phyloP scores from a whole-genome alignment of 1,140 invertebrate genomes.

The Drosophila azteca region DNA sequence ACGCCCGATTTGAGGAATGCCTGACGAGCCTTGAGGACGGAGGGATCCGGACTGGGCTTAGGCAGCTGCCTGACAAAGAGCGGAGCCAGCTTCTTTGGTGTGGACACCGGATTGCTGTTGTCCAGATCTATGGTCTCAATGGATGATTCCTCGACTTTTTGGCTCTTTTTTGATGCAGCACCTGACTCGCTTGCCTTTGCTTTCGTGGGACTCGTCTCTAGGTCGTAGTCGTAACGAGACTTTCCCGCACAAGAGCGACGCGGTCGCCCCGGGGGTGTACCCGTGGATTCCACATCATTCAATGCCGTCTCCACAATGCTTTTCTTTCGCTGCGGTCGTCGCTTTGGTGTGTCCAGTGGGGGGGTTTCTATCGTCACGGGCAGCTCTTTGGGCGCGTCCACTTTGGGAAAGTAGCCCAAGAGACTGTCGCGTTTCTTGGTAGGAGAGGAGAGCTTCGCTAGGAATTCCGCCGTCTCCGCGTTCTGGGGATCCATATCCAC shows the following conservation, averaged over 20 bases:
- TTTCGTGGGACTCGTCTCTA: constrained; percentile 69
- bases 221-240: constrained; percentile 75
- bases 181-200: no score
- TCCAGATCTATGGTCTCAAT: constrained; percentile 69
- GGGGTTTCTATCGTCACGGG: constrained; percentile 17
- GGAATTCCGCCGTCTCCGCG: constrained; percentile 62
- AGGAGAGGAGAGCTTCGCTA: constrained; percentile 84
- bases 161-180: neutral
- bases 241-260: constrained; percentile 71
- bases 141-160: constrained; percentile 17
- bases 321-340: constrained; percentile 34
- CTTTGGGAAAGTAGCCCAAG: constrained; percentile 85
- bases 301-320: constrained; percentile 15
- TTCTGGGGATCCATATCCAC: constrained; percentile 21
- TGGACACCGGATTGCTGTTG: constrained; percentile 48
- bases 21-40: constrained; percentile 85
- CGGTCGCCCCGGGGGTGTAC: constrained; percentile 56
- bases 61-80: constrained; percentile 85
- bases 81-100: constrained; percentile 85
- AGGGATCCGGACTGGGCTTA: constrained; percentile 85
- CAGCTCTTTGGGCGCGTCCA: constrained; percentile 59
- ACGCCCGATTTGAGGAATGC: constrained; percentile 86
- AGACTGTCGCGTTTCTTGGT: constrained; percentile 86
- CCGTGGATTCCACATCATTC: constrained; percentile 17
- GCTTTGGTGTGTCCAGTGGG: constrained; percentile 55